phyloP scores from a whole-genome alignment of 2,797 vertebrate species.

The Sebastiscus tertius region DNA sequence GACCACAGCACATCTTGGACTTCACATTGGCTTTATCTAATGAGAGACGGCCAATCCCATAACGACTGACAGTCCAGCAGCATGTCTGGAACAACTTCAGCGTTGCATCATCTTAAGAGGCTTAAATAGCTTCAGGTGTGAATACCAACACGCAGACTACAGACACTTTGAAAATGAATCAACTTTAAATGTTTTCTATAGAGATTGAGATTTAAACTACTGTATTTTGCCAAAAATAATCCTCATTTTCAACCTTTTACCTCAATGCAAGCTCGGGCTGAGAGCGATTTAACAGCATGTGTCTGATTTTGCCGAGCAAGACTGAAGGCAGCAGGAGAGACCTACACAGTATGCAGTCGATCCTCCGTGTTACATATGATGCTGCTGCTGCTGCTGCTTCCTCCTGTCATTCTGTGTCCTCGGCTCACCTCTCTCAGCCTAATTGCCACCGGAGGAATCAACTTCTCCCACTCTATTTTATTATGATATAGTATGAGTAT shows the following conservation, averaged over 20 bases:
- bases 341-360: neutral
- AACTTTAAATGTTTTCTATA: neutral
- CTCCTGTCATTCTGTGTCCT: conserved; percentile 9
- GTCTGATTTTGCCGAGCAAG: neutral
- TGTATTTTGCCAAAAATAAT: neutral
- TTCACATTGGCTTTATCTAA: conserved; percentile 14
- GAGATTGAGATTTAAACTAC: neutral
- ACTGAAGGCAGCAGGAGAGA: neutral
- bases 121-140: conserved; percentile 4
- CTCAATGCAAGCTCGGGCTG: neutral
- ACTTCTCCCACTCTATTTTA: neutral
- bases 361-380: neutral
- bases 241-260: neutral
- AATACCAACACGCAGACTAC: neutral
- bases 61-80: neutral
- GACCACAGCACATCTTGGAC: neutral
- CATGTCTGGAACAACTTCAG: neutral
- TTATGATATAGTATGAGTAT: conserved; percentile 18
- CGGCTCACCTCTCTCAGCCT: conserved; percentile 28
- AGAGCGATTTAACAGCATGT: neutral
- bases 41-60: conserved; percentile 5
- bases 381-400: neutral
- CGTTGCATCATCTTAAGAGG: conserved; percentile 2
- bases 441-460: neutral
- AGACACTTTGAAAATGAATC: neutral